Evolutionary conservation across 2,888 invertebrate species (phyloP).

Genomic region (Cryptops parisi): DNA sequence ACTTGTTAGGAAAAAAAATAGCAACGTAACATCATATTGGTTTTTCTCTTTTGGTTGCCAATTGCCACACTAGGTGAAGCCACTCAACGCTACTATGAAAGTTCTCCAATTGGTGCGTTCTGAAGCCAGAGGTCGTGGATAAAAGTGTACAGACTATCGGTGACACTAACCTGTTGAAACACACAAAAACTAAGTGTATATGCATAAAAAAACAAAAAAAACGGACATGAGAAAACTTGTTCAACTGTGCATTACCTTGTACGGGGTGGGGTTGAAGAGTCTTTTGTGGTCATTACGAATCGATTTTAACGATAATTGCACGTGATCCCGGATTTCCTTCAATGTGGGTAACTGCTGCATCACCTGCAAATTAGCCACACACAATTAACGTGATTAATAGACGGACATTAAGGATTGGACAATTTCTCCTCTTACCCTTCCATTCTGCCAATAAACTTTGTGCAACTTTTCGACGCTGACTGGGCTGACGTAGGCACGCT

Average conservation of each 20-base stretch:
- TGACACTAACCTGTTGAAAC: slow-evolving; percentile 52
- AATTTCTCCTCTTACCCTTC: background rate
- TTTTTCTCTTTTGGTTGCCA: too few relatives aligned
- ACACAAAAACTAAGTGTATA: background rate
- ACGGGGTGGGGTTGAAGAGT: background rate
- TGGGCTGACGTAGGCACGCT: background rate
- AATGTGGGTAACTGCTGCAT: background rate
- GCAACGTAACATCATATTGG: too few relatives aligned
- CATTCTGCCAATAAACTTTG: background rate
- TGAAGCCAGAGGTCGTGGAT: slow-evolving; percentile 93
- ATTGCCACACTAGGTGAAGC: too few relatives aligned
- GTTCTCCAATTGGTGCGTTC: slow-evolving; percentile 92
- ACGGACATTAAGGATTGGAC: too few relatives aligned
- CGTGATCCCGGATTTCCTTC: background rate
- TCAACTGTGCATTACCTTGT: background rate
- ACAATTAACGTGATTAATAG: too few relatives aligned
- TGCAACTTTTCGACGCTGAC: background rate
- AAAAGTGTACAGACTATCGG: slow-evolving; percentile 80
- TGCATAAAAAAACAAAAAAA: background rate
- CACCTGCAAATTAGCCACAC: background rate
- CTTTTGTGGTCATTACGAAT: background rate
- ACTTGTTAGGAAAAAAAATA: too few relatives aligned
- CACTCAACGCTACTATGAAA: slow-evolving; percentile 68
- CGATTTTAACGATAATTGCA: background rate
- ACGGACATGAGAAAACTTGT: background rate